phyloP scores from a whole-genome alignment of 2,888 invertebrate species.

The Thera britannica region DNA sequence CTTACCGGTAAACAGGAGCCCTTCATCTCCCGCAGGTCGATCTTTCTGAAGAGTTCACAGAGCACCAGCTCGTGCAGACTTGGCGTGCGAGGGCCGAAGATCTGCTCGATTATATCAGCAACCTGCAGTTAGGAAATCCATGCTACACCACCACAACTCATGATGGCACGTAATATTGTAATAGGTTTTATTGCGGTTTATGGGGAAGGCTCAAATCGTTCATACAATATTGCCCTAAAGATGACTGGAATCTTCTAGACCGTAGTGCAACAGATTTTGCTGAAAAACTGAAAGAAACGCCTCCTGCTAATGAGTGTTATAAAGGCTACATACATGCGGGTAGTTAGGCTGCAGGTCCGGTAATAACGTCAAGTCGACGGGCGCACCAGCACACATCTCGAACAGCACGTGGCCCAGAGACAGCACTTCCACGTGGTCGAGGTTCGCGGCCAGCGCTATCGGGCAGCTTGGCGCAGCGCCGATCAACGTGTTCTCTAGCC shows the following conservation, averaged over 20 bases:
- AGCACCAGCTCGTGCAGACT: constrained; percentile 91
- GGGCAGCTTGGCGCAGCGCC: constrained; percentile 87
- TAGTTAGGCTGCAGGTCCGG: constrained; percentile 88
- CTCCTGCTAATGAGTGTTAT: neutral
- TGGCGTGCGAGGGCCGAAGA: constrained; percentile 91
- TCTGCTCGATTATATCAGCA: constrained; percentile 90
- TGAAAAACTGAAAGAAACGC: too few relatives aligned
- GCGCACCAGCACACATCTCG: constrained; percentile 96
- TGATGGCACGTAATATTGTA: too few relatives aligned
- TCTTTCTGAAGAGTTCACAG: constrained; percentile 94
- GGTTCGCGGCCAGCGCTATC: constrained; percentile 63
- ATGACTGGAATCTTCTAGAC: too few relatives aligned
- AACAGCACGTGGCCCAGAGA: constrained; percentile 93
- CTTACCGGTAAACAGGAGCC: constrained; percentile 91
- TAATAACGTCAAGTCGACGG: constrained; percentile 89
- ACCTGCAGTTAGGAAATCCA: constrained; percentile 79
- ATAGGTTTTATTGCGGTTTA: too few relatives aligned
- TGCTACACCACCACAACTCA: neutral
- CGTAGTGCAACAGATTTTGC: too few relatives aligned
- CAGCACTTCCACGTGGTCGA: constrained; percentile 80
- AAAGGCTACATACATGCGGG: constrained; percentile 87
- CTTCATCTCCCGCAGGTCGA: constrained; percentile 94
- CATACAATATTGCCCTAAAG: too few relatives aligned
- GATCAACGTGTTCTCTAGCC: constrained; percentile 93
- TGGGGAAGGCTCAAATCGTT: too few relatives aligned